phyloP scores from a whole-genome alignment of 2,797 vertebrate genomes.

The Erithacus rubecula region DNA sequence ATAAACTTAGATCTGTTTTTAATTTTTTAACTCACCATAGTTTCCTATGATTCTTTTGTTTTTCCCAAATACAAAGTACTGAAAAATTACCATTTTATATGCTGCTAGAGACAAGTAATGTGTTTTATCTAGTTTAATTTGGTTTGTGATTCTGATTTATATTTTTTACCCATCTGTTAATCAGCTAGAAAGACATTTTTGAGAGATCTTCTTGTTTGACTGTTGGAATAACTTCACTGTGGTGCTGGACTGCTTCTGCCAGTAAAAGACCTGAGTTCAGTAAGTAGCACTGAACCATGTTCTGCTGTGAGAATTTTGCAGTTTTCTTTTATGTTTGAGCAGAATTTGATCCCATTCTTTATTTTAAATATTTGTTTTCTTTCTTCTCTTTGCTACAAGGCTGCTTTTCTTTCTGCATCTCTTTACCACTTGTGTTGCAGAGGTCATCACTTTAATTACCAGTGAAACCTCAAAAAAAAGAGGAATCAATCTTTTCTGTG shows the following conservation, averaged over 20 bases:
- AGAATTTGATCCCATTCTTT: background rate
- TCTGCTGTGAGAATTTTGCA: background rate
- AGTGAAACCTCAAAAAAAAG: background rate
- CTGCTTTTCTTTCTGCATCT: background rate
- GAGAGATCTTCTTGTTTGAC: background rate
- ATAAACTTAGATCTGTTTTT: background rate
- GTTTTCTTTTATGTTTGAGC: background rate
- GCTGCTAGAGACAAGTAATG: background rate
- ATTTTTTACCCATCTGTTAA: background rate
- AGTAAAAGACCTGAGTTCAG: background rate
- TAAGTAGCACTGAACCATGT: background rate
- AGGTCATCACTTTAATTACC: background rate
- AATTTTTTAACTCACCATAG: background rate
- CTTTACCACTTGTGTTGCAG: background rate
- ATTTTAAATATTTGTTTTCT: background rate
- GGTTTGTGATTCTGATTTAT: background rate
- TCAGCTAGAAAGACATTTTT: background rate
- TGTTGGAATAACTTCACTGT: background rate
- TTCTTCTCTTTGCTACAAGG: background rate
- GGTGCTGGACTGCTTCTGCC: background rate
- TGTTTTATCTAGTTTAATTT: background rate
- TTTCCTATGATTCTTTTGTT: background rate
- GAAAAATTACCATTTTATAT: background rate
- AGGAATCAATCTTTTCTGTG: background rate
- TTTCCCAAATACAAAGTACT: background rate